Evolutionary conservation across 2,888 invertebrate genomes (phyloP).

Genomic region (Hipparchia sbordonii): DNA sequence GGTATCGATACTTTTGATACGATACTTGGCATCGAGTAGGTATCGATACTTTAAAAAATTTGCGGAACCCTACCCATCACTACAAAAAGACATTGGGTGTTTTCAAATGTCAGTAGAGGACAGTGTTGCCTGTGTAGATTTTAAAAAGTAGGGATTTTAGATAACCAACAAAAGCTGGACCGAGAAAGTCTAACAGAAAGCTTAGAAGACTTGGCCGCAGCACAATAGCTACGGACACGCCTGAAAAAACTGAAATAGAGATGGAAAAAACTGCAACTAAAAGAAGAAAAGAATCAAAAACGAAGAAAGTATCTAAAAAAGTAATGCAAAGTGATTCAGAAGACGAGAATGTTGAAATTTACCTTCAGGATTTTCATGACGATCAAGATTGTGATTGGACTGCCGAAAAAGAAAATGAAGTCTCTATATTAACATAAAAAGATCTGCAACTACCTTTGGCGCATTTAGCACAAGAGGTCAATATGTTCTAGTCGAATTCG

Average conservation of each 20-base stretch:
- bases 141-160: background rate
- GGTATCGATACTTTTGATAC: too few relatives aligned
- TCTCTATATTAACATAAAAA: slow-evolving; percentile 4
- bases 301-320: slow-evolving; percentile 8
- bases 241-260: background rate
- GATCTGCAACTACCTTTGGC: slow-evolving; percentile 12
- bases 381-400: slow-evolving; percentile 1
- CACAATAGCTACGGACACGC: background rate
- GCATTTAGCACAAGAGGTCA: slow-evolving; percentile 14
- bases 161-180: background rate
- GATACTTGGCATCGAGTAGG: too few relatives aligned
- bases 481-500: slow-evolving; percentile 19
- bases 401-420: slow-evolving; percentile 3
- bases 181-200: background rate
- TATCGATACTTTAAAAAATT: too few relatives aligned
- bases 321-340: slow-evolving; percentile 5
- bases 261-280: slow-evolving; percentile 1
- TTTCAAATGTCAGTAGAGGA: too few relatives aligned
- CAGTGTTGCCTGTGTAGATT: too few relatives aligned
- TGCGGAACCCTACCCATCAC: too few relatives aligned
- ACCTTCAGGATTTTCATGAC: slow-evolving; percentile 5
- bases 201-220: background rate
- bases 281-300: background rate
- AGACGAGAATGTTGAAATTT: background rate
- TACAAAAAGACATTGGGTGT: too few relatives aligned